Evolutionary conservation across 2,888 invertebrate species (phyloP), one percentile per base, ranked within the genome.

Genomic region (Melieria crassipennis): DNA sequence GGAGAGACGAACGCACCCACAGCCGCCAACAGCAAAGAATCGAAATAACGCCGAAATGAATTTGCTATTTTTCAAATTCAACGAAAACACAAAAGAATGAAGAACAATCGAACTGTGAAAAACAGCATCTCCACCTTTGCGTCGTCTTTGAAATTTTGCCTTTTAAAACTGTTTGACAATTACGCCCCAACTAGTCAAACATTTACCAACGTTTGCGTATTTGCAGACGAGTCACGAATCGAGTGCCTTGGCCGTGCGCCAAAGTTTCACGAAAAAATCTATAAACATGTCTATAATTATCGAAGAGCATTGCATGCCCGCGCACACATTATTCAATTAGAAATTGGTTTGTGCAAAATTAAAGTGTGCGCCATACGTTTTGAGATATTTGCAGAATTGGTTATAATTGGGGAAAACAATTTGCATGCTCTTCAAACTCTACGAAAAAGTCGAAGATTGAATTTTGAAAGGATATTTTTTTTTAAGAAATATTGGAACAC

Each of bases 281-380:
- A 63, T 66, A 66, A 71, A 66, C 63, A 62, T 62, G 62, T 48
- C 63, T 71, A 71, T 66, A 66, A 71, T 71, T 71, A 61, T 61
- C 50, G 58, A 55, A 66, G 55, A 45, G 69, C 62, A 69, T 56
- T 62, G 43, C 30, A 47, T 63, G 56, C 48, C 63, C 56, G 11
- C 63, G 30, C 30, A 30, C 30, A 69, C 63, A 69, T 63, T 62
- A 69, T 69, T 62, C 69, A 56, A 69, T 69, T 69, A 63, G 48
- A 69, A 56, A 52, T 52, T 56, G 60, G 52, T 42, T 67, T 60
- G 50, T 1, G 30, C 30, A 30, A 30, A 30, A 30, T 30, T 30
- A 30, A 30, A 30, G 30, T 30, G 30, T 30, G 30, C 30, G 30
- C 30, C 30, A 30, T 30, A 30, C 30, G 30, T 30, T 30, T 30